Base-by-base conservation (phyloP, 2,113 vertebrate species). In the Erinaceus europaeus region DNA sequence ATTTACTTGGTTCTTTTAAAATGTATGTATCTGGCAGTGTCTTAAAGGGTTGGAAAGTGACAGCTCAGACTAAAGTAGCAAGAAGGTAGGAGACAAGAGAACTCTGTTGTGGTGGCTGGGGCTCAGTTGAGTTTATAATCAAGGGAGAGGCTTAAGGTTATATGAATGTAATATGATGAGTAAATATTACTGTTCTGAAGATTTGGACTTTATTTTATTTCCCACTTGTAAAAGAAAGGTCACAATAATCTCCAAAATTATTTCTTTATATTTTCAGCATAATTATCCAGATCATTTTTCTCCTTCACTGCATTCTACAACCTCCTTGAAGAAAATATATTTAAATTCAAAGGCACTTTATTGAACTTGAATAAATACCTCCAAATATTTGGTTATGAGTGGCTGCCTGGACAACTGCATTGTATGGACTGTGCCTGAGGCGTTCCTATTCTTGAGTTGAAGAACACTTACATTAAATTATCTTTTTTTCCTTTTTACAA, bases 151-250 rank as follows among this genome's bases (percentile, higher is more conserved):
- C 81, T 94, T 95, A 94, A 76, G 84, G 75, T 89, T 93, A 87
- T 94, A 90, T 93, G 92, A 95, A 95, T 94, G 90, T 95, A 95
- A 94, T 96, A 94, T 93, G 84, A 57, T 93, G 89, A 94, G 81
- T 90, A 93, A 96, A 94, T 90, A 94, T 91, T 93, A 83, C 92
- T 94, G 65, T 89, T 64, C 92, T 80, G 67, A 90, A 90, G 84
- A 90, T 85, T 87, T 94, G 82, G 71, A 69, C 53, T 92, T 94
- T 84, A 62, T 90, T 86, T 94, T 95, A 92, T 94, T 96, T 93
- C 92, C 91, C 89, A 83, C 91, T 93, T 94, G 91, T 90, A 89
- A 94, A 94, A 90, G 84, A 94, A 93, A 92, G 91, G 87, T 94
- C 92, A 94, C 78, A 89, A 65, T 94, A 77, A 92, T 94, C 89